Conservation (phyloP, 2,797 vertebrate species). For the Urosaurus nigricauda region DNA sequence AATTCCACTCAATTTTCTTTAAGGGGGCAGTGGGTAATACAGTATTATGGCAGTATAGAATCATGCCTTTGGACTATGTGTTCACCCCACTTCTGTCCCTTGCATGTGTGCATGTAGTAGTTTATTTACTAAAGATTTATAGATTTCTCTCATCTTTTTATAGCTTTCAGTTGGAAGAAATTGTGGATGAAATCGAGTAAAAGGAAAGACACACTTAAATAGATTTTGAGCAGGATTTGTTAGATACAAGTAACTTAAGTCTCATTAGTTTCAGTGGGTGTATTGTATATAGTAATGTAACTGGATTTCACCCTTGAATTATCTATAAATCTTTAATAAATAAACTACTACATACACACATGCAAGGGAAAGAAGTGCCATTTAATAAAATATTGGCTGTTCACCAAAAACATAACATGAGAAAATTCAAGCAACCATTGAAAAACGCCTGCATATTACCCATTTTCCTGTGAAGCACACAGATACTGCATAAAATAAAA, state of each 20-base stretch:
- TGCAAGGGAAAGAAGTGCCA: not conserved
- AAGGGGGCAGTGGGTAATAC: no score
- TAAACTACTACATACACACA: not conserved
- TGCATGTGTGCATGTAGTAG: not conserved
- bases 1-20: no score
- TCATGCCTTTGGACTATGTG: not conserved
- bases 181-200: not conserved
- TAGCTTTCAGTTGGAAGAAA: slow-evolving; percentile 1
- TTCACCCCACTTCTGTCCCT: not conserved
- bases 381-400: not conserved
- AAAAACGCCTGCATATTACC: not conserved
- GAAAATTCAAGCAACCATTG: not conserved
- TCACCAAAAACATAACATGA: not conserved
- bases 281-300: no score
- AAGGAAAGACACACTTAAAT: no score
- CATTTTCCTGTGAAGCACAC: not conserved
- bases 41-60: not conserved
- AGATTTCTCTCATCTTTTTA: not conserved
- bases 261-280: no score
- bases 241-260: no score
- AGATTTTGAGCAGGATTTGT: no score
- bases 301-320: not conserved
- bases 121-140: slow-evolving; percentile 4
- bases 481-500: slow-evolving; percentile 1
- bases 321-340: not conserved